These are phyloP conservation scores for Gila orcuttii DNA, from an alignment of 2,113 vertebrate species.

Conservation along the genomic window DNA sequence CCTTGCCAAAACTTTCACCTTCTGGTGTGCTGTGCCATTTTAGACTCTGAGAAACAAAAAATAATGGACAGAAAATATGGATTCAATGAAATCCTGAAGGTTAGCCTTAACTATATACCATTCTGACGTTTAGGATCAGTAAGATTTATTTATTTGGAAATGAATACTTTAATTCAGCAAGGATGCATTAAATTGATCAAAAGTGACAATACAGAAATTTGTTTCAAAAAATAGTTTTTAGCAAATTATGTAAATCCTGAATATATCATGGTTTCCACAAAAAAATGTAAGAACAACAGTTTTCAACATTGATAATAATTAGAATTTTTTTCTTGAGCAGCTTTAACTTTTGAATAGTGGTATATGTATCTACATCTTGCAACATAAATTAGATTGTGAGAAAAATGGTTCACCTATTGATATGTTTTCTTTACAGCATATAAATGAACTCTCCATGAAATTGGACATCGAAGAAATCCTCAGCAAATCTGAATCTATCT, in stretches of 20 bases:
- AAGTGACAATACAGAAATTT: neutral
- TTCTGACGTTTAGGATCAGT: neutral
- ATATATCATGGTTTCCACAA: neutral
- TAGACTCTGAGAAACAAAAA: conserved; percentile 95
- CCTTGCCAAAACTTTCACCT: conserved; percentile 97
- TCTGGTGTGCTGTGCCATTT: conserved; percentile 92
- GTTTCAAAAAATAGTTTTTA: neutral
- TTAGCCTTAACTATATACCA: conserved; percentile 56
- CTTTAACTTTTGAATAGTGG: neutral
- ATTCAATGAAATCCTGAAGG: conserved; percentile 97
- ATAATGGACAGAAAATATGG: conserved; percentile 96
- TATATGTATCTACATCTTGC: neutral
- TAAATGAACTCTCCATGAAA: conserved; percentile 97
- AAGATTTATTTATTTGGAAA: no score
- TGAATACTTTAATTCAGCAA: neutral
- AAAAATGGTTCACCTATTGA: neutral
- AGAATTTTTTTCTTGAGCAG: neutral
- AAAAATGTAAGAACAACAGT: neutral
- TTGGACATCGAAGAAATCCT: conserved; percentile 91
- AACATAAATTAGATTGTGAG: neutral
- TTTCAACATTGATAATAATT: neutral
- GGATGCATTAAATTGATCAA: neutral
- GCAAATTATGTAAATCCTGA: neutral
- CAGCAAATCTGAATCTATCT: conserved; percentile 90
- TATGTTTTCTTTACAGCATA: conserved; percentile 78